Base-by-base conservation (phyloP, 2,888 invertebrate genomes). In the Callyntrura guangdongensis region DNA sequence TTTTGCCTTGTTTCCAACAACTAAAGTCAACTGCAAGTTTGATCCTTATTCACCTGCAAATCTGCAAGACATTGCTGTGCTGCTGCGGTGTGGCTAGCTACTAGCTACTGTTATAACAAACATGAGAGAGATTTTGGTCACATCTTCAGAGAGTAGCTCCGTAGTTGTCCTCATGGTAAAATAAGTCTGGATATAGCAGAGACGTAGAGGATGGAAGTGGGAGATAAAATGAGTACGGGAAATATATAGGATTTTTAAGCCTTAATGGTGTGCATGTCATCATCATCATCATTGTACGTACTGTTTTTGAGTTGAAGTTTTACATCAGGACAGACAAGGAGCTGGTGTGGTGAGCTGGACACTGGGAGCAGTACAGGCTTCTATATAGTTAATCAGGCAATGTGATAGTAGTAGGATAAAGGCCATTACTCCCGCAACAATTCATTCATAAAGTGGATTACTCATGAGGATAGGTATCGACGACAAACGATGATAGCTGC, bases 21-120 rank as follows among this genome's bases (percentile, higher is more conserved):
- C 53, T 72, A 53, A 83, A 90, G 90, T 90, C 90, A 90, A 90
- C 74, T 77, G 61, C 74, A 74, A 90, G 86, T 90, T 90, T 90
- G 90, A 90, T 90, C 90, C 90, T 90, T 90, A 86, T 90, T 90
- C 90, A 90, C 90, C 90, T 90, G 90, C 86, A 90, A 79, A 86
- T 82, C 86, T 89, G 20, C 45, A 67, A 69, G 25, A 61, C 36
- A 61, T 77, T 77, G 22, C 36, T 67, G 25, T 67, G 67, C 77
- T 49, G 67, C 22, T 67, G 67, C 17, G 11, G 77, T 53, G 85
- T 59, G 25, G 59, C 12, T 61, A 17, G 59, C 61, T 47, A 11
- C 47, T 27, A 67, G 67, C 25, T 69, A 69, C 36, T 72, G 72
- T 72, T n/a, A 45, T 47, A 72, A 72, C 47, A 72, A 20, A 36